Evolutionary conservation across 1,140 invertebrate genomes (phyloP).

Genomic region (Panagrolaimus sp.): DNA sequence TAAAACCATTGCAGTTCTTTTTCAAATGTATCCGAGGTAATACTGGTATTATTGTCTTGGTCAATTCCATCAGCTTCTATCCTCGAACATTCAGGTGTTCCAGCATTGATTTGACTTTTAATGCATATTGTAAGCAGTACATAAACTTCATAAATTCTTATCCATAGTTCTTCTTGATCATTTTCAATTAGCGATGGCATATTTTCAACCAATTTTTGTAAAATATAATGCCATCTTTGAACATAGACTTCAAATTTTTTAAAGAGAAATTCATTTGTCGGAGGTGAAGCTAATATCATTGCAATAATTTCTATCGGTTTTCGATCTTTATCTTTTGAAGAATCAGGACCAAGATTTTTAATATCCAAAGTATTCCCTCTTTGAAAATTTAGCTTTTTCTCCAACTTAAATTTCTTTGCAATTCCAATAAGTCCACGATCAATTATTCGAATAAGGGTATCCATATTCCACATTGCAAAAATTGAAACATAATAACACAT

Average conservation of each 20-base stretch:
- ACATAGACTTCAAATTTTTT: background rate
- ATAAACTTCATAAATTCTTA: conserved; percentile 3
- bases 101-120: background rate
- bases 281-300: background rate
- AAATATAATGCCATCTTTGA: background rate
- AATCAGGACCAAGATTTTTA: background rate
- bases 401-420: too few species aligned
- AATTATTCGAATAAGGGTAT: too few species aligned
- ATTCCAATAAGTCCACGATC: too few species aligned
- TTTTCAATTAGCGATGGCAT: background rate
- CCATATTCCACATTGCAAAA: too few species aligned
- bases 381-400: too few species aligned
- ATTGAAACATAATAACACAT: too few species aligned
- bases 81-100: background rate
- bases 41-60: background rate
- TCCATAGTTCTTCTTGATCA: conserved; percentile 2
- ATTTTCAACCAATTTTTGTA: background rate
- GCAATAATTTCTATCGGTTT: background rate
- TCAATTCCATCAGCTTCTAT: background rate
- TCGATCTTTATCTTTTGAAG: background rate
- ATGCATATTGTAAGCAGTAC: background rate
- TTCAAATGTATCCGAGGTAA: background rate
- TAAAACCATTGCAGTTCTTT: background rate
- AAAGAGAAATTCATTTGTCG: background rate
- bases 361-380: background rate